Evolutionary conservation across 2,113 vertebrate species (phyloP), one percentile per base, ranked within the genome.

Genomic region (Tachysurus fulvidraco): DNA sequence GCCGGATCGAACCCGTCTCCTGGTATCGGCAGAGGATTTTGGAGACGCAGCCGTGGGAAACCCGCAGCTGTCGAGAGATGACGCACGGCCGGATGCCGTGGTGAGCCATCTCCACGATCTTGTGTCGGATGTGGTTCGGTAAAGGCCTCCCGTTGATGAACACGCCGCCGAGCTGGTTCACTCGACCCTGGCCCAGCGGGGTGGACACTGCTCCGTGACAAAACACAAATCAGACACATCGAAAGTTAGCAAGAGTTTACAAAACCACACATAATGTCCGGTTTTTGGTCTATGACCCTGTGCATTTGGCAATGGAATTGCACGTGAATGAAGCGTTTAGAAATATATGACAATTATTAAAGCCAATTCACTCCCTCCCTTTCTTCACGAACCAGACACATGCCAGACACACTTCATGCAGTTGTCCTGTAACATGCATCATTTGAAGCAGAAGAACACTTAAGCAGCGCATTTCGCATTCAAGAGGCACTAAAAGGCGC

Each of bases 31-130:
- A 99, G 28, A 99, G 97, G 91, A 99, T 99, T 95, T 99, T 99
- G 94, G 98, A 99, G 64, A 99, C 98, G 16, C 98, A 99, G 23
- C 98, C 98, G 62, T 99, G 98, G 85, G 98, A 99, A 69, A 99
- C 98, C 0, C 98, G 95, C 50, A 99, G 92, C 93, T 99, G 98
- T 83, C 98, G 93, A 89, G 98, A 99, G 94, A 99, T 99, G 87
- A 99, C 98, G 81, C 98, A 99, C 93, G 98, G 98, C 82, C 98
- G 93, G 94, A 99, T 99, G 86, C 98, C 98, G 54, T 99, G 98
- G 89, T 99, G 98, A 9, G 98, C 98, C 98, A 99, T 99, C 93
- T 99, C 98, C 91, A 99, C 98, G 64, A 99, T 99, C 94, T 99
- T 99, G 92, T 99, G 98, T 52, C 98, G 96, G 93, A 99, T 99